phyloP scores from a whole-genome alignment of 2,113 vertebrate genomes.

The Carassius auratus region DNA sequence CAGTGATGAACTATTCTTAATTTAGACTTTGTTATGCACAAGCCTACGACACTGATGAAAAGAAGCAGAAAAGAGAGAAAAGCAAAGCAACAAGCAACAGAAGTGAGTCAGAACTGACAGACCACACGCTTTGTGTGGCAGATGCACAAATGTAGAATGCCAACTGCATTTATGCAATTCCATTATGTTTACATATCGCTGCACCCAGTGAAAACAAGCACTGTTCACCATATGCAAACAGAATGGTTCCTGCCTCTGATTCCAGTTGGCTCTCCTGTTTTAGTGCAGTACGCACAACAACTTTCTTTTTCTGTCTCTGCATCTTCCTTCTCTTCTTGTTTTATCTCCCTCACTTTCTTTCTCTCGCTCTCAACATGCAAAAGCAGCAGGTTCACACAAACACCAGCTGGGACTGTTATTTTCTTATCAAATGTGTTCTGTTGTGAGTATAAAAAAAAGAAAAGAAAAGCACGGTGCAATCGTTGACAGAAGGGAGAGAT shows the following conservation, averaged over 20 bases:
- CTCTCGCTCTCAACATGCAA: slow-evolving; percentile 32
- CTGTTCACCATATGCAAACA: slow-evolving; percentile 33
- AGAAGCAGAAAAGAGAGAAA: slow-evolving; percentile 31
- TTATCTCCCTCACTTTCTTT: background rate
- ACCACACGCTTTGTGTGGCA: slow-evolving; percentile 42
- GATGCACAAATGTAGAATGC: slow-evolving; percentile 45
- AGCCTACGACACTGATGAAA: slow-evolving; percentile 8
- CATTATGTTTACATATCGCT: slow-evolving; percentile 53
- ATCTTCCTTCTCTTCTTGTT: slow-evolving; percentile 21
- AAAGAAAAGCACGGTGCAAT: slow-evolving; percentile 28
- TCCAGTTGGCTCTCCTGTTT: slow-evolving; percentile 37
- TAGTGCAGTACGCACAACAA: slow-evolving; percentile 29
- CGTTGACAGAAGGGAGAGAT: slow-evolving; percentile 49
- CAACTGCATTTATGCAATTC: slow-evolving; percentile 52
- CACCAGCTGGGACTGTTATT: slow-evolving; percentile 48
- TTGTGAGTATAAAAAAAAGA: slow-evolving; percentile 20
- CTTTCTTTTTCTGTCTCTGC: slow-evolving; percentile 35
- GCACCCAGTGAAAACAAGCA: slow-evolving; percentile 29
- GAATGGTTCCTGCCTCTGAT: slow-evolving; percentile 38
- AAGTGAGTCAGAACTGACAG: slow-evolving; percentile 35
- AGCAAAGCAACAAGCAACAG: background rate
- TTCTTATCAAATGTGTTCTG: slow-evolving; percentile 57
- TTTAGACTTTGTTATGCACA: slow-evolving; percentile 43
- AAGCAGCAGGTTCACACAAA: slow-evolving; percentile 45
- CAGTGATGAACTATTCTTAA: slow-evolving; percentile 44